phyloP scores from a whole-genome alignment of 2,113 vertebrate genomes.

The Melanerpes formicivorus region DNA sequence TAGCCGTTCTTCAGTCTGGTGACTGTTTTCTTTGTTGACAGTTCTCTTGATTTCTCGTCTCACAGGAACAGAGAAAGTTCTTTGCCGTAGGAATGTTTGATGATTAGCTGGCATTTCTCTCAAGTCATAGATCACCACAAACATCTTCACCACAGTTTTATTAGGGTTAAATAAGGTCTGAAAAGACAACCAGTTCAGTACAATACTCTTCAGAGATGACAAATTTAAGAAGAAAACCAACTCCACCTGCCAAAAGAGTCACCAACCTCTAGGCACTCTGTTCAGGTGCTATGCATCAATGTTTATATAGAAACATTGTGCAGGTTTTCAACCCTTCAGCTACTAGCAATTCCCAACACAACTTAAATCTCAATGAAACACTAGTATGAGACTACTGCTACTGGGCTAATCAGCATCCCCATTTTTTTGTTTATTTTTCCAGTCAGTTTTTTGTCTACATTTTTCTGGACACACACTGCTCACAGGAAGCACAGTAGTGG shows the following conservation, averaged over 20 bases:
- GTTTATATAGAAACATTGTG: neutral
- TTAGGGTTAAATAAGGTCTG: constrained; percentile 99
- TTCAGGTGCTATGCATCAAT: neutral
- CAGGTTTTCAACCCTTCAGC: neutral
- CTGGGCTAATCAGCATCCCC: neutral
- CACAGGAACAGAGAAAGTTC: constrained; percentile 97
- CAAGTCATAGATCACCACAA: constrained; percentile 98
- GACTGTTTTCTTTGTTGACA: constrained; percentile 82
- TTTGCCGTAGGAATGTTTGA: constrained; percentile 99
- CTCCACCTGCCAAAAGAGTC: neutral
- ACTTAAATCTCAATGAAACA: neutral
- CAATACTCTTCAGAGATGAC: neutral
- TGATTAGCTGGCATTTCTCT: constrained; percentile 97
- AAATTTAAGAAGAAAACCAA: neutral
- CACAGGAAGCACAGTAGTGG: neutral
- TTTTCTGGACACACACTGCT: neutral
- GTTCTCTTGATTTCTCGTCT: constrained; percentile 87
- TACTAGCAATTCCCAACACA: neutral
- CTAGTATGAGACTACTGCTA: neutral
- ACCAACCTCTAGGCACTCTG: neutral
- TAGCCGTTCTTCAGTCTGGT: constrained; percentile 86
- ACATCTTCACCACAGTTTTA: constrained; percentile 99
- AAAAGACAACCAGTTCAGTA: constrained; percentile 52
- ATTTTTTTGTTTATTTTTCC: neutral
- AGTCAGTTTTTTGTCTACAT: neutral